Conservation (phyloP, 1,140 invertebrate species). For the Nymphalis io region DNA sequence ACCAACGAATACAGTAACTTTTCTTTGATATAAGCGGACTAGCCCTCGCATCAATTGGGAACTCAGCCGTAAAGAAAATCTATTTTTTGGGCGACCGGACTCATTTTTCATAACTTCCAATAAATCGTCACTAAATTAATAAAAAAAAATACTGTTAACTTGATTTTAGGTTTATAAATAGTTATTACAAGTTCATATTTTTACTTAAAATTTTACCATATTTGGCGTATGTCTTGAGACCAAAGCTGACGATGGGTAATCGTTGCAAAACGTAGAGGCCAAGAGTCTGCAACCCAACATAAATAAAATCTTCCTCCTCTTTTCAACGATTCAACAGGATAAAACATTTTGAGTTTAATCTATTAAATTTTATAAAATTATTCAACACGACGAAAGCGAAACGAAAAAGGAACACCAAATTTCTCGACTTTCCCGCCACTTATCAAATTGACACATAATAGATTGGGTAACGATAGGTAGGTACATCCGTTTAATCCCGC, state of each 20-base stretch:
- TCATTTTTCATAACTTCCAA: conserved; percentile 62
- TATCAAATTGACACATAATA: neutral
- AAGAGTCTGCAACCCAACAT: conserved; percentile 74
- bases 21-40: conserved; percentile 63
- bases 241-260: conserved; percentile 65
- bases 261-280: conserved; percentile 67
- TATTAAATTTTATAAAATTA: neutral
- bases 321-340: conserved; percentile 62
- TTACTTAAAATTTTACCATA: conserved; percentile 53
- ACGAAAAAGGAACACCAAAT: neutral
- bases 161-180: neutral
- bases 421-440: conserved; percentile 3
- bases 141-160: neutral
- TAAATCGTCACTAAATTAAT: conserved; percentile 48
- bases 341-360: conserved; percentile 62
- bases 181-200: neutral
- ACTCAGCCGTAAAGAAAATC: conserved; percentile 68
- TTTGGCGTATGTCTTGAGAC: conserved; percentile 68
- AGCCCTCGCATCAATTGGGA: conserved; percentile 67
- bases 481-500: neutral
- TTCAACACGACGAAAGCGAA: neutral
- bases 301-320: conserved; percentile 72
- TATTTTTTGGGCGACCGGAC: conserved; percentile 58
- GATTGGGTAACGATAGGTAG: neutral
- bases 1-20: conserved; percentile 61